Evolutionary conservation across 2,797 vertebrate genomes (phyloP), one percentile per base, ranked within the genome.

Genomic region (Gymnoscopelus braueri): DNA sequence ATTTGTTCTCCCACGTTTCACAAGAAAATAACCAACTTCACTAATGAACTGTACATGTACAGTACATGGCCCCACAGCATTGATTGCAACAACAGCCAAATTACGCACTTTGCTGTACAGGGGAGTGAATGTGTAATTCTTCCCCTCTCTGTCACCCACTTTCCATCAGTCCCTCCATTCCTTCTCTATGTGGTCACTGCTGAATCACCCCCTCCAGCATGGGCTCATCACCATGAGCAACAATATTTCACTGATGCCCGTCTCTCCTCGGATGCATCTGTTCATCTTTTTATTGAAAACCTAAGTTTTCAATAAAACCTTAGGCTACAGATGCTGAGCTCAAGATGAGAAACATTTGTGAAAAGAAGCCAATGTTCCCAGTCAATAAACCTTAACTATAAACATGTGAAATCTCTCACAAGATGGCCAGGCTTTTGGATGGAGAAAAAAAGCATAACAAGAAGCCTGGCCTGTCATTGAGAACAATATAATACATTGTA

Each of bases 201-300:
- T 87, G 83, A 88, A 86, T 88, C 88, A 88, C 57, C 65, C 63
- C 66, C 62, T 86, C 63, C 29, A 50, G 29, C 52, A 55, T 49
- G 54, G 23, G 60, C 72, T 48, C 44, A 3, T 63, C 60, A 67
- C 65, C 71, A 68, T 70, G 51, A 69, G 54, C 59, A 32, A 19
- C 1, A 61, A 58, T 67, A 60, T 69, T 83, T 72, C 12, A 82
- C 66, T 26, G 58, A 81, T 66, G n/a, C 12, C 57, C 3, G 15
- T 9, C 32, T 67, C 44, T 63, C 65, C 11, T 44, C 59, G 0
- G 39, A 1, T 32, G 0, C 14, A 29, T 32, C 23, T 35, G 11
- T 12, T 64, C 9, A n/a, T 35, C 29, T 32, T 14, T n/a, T 47
- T 5, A 24, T 12, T 14, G n/a, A 26, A 1, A 19, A 19, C 19